Base-by-base conservation (phyloP, 2,797 vertebrate species). In the Phoeniculus purpureus region DNA sequence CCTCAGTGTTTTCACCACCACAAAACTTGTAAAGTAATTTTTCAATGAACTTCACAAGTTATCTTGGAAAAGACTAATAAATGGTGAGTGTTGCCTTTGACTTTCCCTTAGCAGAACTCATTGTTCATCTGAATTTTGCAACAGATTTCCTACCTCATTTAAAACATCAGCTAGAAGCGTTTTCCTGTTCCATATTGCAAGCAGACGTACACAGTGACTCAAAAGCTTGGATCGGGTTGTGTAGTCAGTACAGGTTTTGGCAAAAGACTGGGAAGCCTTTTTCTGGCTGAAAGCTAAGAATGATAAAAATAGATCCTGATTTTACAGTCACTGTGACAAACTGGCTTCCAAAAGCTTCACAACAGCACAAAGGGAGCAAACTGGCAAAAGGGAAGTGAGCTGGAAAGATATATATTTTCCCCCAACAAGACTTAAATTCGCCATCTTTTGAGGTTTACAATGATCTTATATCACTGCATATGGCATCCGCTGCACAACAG, bases 321-420 rank as follows among this genome's bases (percentile, higher is more conserved):
- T 97, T 96, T 95, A 91, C 77, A 94, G 82, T 60, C 85, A 37
- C 78, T 93, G 81, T 93, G 91, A 95, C 92, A 95, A 93, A 94
- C 73, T n/a, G 9, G 64, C 65, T 90, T 89, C 95, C 90, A 94
- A 95, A 94, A 89, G 68, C 88, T 93, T 95, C 86, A 64, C 85
- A 93, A 34, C 60, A 88, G 82, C 94, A 91, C 77, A 94, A 96
- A 92, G 87, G 52, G 66, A 90, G 56, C 48, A 89, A 88, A 89
- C 79, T 55, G 74, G 87, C 54, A 66, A 94, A 95, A 85, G 73
- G 70, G 79, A 81, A 95, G 71, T 25, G 79, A 87, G 88, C 78
- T 94, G 87, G 70, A 88, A 91, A 87, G 75, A 83, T 23, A 90
- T 10, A 85, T 91, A 64, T 94, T 95, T 93, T 94, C 76, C 58